Percentiles rank a stretch among this genome's conserved stretches.
These are phyloP conservation scores for Anneissia japonica DNA, from an alignment of 35 echinoderm and acorn worm genomes.

Conservation along the genomic window DNA sequence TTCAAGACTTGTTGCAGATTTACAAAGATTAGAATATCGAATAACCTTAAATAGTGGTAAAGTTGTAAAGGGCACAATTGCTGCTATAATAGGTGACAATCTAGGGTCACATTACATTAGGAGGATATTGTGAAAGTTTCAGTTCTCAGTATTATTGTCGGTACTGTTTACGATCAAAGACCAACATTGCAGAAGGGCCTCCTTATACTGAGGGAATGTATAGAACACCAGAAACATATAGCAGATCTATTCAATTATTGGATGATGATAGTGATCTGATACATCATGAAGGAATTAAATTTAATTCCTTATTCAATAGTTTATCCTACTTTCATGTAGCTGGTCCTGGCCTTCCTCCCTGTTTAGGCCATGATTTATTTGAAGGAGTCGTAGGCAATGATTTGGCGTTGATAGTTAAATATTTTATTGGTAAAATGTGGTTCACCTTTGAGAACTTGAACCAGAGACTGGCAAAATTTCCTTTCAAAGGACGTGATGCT, in stretches of 20 bases:
- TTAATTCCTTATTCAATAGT: conserved; percentile 20
- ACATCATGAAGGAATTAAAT: conserved; percentile 21
- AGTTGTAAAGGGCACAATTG: neutral
- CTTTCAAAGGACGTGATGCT: conserved; percentile 24
- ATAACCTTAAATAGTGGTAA: neutral
- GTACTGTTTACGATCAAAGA: conserved; percentile 14
- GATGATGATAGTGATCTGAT: neutral
- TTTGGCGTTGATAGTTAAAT: conserved; percentile 30
- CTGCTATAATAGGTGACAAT: conserved; percentile 50
- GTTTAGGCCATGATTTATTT: conserved; percentile 56
- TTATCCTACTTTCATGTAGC: conserved; percentile 46
- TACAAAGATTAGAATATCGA: conserved; percentile 22
- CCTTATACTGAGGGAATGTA: conserved; percentile 1
- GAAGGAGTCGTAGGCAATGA: conserved; percentile 52
- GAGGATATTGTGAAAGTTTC: conserved; percentile 47
- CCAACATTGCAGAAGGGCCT: conserved; percentile 14
- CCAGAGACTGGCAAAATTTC: conserved; percentile 16
- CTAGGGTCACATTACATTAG: conserved; percentile 50
- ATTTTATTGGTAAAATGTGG: conserved; percentile 43
- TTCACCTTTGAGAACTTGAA: conserved; percentile 46
- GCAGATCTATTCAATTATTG: neutral
- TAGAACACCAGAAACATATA: conserved; percentile 11
- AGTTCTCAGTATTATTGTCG: conserved; percentile 20
- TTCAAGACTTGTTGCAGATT: conserved; percentile 25
- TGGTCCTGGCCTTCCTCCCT: conserved; percentile 39